Conservation (phyloP, 1,140 invertebrate genomes). For the Triops longicaudatus region DNA sequence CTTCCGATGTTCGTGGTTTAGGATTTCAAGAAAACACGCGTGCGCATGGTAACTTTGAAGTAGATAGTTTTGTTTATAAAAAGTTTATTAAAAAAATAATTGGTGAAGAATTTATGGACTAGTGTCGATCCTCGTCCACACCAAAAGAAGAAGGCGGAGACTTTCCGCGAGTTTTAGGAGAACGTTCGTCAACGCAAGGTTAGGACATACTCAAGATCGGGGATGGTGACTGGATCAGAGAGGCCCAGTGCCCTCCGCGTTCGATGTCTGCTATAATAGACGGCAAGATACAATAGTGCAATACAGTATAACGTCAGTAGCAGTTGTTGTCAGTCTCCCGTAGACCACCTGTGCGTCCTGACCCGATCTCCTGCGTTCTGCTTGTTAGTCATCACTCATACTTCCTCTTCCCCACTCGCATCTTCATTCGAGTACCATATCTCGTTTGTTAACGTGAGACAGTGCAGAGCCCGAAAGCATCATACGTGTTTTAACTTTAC, state of each 20-base stretch:
- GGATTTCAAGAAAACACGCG: background rate
- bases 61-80: background rate
- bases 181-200: background rate
- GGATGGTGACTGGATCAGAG: background rate
- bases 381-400: background rate
- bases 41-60: background rate
- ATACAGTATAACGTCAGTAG: slow-evolving; percentile 2
- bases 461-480: background rate
- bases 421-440: background rate
- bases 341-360: slow-evolving; percentile 4
- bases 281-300: background rate
- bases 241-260: background rate
- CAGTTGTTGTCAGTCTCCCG: slow-evolving; percentile 6
- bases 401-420: background rate
- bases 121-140: too few relatives aligned
- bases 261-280: background rate
- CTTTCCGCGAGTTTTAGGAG: background rate
- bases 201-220: background rate
- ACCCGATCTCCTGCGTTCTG: slow-evolving; percentile 1
- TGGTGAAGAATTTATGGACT: too few relatives aligned
- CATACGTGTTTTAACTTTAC: background rate
- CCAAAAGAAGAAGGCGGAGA: too few relatives aligned
- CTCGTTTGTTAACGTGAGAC: background rate
- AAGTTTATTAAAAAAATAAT: too few relatives aligned
- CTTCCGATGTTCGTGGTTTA: background rate